These are phyloP conservation scores for Lamellibrachia luymesi DNA, from an alignment of 1,140 invertebrate genomes.

Conservation along the genomic window DNA sequence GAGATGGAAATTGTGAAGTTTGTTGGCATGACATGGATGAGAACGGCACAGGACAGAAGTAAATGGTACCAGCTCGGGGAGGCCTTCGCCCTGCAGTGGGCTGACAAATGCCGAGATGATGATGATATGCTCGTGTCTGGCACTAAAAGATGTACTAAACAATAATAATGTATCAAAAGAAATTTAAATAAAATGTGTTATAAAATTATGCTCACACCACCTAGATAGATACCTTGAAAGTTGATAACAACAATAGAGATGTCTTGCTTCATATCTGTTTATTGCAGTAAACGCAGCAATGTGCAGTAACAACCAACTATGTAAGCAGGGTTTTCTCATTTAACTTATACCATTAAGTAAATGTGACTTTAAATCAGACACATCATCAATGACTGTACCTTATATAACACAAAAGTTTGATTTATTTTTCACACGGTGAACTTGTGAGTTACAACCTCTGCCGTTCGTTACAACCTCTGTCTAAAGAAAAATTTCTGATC, in stretches of 20 bases:
- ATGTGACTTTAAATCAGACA: background rate
- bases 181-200: too few species aligned
- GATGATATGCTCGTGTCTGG: too few species aligned
- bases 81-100: too few species aligned
- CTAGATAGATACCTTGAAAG: background rate
- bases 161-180: too few species aligned
- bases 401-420: background rate
- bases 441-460: background rate
- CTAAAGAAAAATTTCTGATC: background rate
- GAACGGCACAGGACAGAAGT: too few species aligned
- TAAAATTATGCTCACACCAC: too few species aligned
- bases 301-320: background rate
- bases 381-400: background rate
- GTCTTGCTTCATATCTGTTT: conserved; percentile 1
- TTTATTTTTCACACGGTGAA: background rate
- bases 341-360: background rate
- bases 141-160: too few species aligned
- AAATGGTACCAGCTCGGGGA: too few species aligned
- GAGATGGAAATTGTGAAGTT: too few species aligned
- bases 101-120: too few species aligned
- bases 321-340: background rate
- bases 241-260: background rate
- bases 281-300: background rate
- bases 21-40: too few species aligned
- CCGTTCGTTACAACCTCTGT: background rate